Evolutionary conservation across 2,113 vertebrate genomes (phyloP), one percentile per base, ranked within the genome.

Genomic region (Podarcis cretensis): DNA sequence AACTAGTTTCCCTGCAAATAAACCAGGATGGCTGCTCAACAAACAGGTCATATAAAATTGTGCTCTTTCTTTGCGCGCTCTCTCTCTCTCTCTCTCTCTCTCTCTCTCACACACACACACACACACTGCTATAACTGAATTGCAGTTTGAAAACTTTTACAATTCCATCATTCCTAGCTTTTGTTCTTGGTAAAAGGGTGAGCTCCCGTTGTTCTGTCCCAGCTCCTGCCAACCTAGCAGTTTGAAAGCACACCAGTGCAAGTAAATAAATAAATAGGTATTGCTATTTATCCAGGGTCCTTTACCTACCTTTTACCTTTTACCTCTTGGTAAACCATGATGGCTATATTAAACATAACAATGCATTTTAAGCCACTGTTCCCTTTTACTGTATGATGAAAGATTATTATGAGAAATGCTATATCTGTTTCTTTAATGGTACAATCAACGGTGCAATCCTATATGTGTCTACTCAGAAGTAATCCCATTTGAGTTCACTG

Each of bases 71-170:
- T 48, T 48, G 43, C 8, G 7, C 8, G 1, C 43, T 48, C 59
- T 63, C 59, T 63, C 59, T 63, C 59, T 20, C 59, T 63, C 59
- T 63, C 16, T 63, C 59, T 63, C 16, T 63, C 59, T 63, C 59
- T 63, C 59, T 63, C 59, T 20, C n/a, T n/a, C 57, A 59, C 57
- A 59, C 57, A 59, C 59, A 88, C 65, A 93, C 78, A 89, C 35
- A 92, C 0, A 0, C 10, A 88, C 6, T 89, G 82, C 89, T 78
- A 86, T 80, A 12, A 54, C 48, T 81, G 81, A 91, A 90, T 92
- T 86, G 91, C 87, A 94, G 81, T 84, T 94, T 94, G 73, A 93
- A 94, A 93, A 69, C 84, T 87, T 68, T 78, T 59, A 63, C 6
- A 75, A 63, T 79, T 71, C n/a, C 91, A 54, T 83, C 87, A 87